Conservation (phyloP, 2,888 invertebrate genomes). For the Alcis repandata region DNA sequence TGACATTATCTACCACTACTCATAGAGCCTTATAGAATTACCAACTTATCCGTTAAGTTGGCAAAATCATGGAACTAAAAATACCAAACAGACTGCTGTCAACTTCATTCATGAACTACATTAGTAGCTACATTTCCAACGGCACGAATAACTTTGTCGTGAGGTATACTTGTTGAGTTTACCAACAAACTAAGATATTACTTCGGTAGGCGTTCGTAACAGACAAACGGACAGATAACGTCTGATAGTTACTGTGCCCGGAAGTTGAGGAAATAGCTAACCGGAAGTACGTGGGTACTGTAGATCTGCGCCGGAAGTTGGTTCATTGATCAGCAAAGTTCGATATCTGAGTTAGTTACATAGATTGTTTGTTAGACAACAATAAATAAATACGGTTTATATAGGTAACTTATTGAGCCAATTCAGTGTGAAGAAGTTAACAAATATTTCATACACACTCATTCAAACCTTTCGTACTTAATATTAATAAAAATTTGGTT, state of each 20-base stretch:
- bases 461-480: too few relatives aligned
- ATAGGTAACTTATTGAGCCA: too few relatives aligned
- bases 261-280: slow-evolving; percentile 13
- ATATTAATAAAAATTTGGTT: too few relatives aligned
- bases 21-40: neutral
- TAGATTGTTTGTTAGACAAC: slow-evolving; percentile 5
- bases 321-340: slow-evolving; percentile 27
- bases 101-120: neutral
- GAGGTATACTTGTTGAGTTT: neutral
- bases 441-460: too few relatives aligned
- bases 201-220: slow-evolving; percentile 25
- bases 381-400: neutral
- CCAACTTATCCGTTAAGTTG: neutral
- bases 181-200: slow-evolving; percentile 25
- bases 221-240: slow-evolving; percentile 36
- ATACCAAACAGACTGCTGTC: too few relatives aligned
- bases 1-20: neutral
- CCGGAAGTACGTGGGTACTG: slow-evolving; percentile 17
- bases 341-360: slow-evolving; percentile 17
- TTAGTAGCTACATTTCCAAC: neutral
- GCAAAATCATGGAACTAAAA: neutral
- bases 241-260: slow-evolving; percentile 16
- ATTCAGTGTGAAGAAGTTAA: too few relatives aligned
- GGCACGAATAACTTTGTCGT: neutral
- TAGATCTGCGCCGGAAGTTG: slow-evolving; percentile 19